phyloP scores from a whole-genome alignment of 2,888 invertebrate species.

The Lepidochrysops patricia region DNA sequence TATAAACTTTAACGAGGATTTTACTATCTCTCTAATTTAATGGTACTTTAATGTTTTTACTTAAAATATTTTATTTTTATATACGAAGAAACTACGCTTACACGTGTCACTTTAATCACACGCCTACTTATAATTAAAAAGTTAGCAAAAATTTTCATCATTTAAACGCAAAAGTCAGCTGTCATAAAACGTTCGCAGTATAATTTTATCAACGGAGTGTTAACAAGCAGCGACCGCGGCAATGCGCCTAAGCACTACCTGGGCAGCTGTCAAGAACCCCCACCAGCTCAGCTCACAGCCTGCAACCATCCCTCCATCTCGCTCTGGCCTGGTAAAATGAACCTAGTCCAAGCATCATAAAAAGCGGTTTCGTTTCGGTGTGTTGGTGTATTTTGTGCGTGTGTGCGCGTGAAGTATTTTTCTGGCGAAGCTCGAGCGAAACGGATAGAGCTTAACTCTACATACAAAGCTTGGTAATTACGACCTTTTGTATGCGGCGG shows the following conservation, averaged over 20 bases:
- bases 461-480: conserved; percentile 48
- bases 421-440: conserved; percentile 59
- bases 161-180: conserved; percentile 32
- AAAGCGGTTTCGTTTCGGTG: conserved; percentile 64
- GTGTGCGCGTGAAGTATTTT: conserved; percentile 64
- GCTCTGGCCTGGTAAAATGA: conserved; percentile 49
- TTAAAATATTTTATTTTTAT: neutral
- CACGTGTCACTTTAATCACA: neutral
- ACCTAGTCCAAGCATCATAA: conserved; percentile 59
- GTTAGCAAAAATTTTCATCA: neutral
- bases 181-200: conserved; percentile 50
- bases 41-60: neutral
- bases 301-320: conserved; percentile 55
- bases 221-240: conserved; percentile 66
- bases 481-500: conserved; percentile 48
- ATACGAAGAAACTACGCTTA: neutral
- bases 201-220: conserved; percentile 60
- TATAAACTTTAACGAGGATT: neutral
- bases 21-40: neutral
- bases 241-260: conserved; percentile 64
- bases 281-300: conserved; percentile 52
- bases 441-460: conserved; percentile 45
- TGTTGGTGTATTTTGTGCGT: conserved; percentile 38
- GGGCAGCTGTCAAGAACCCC: conserved; percentile 66
- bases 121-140: neutral